Evolutionary conservation across 2,797 vertebrate genomes (phyloP), one percentile per base, ranked within the genome.

Genomic region (Brachyalestes nurse): DNA sequence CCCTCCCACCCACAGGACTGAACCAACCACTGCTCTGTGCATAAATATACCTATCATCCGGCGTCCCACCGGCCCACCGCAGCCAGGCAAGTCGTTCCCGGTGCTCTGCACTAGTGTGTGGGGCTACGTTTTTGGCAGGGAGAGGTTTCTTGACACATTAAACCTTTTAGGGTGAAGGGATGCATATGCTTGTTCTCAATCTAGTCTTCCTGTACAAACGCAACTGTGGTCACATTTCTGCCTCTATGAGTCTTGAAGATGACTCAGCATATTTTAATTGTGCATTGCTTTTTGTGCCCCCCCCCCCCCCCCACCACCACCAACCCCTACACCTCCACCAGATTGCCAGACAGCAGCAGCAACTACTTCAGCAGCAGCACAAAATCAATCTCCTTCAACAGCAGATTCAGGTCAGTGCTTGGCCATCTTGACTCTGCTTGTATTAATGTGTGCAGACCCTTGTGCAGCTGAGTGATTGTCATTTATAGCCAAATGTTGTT

Each of bases 361-460:
- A 99, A 93, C 97, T 99, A 91, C 94, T 99, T 91, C 98, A 99
- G 93, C 98, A 99, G 94, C 98, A 99, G 94, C 98, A 99, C 96
- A 99, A 99, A 94, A 99, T 99, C 95, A 99, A 99, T 95, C 96
- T 99, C 91, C 96, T 99, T 87, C 98, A 99, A 93, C 98, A 99
- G 93, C 98, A 99, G 96, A 99, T 99, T 94, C 98, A 99, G 98
- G 98, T 99, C 95, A 96, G 98, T 97, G 87, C 92, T 80, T n/a
- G 25, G 47, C 42, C 77, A 64, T 8, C 45, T 49, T 10, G 40
- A 17, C 7, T 4, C 10, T 17, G 45, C 40, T 7, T 12, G 14
- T 19, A 23, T 42, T 13, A 13, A 8, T 47, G 8, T n/a, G 17
- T 45, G 14, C 19, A 10, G 34, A 19, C 8, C 23, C 19, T 66